phyloP scores from a whole-genome alignment of 2,888 invertebrate species.

The Leptopterna dolabrata region DNA sequence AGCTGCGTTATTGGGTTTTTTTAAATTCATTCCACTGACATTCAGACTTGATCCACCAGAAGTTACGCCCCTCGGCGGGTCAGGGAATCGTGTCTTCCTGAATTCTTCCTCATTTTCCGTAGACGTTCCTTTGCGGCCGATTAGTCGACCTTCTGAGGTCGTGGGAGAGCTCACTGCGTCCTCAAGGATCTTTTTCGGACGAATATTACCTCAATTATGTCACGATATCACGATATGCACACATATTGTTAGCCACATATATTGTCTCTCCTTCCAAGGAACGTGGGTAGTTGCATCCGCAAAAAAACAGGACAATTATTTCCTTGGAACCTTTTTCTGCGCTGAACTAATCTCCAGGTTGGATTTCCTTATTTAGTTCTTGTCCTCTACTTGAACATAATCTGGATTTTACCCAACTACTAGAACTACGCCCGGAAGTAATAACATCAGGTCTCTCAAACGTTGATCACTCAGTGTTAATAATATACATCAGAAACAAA shows the following conservation, averaged over 20 bases:
- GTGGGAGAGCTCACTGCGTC: not conserved
- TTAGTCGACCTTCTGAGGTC: not conserved
- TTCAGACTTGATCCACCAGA: no score
- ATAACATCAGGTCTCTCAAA: no score
- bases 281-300: not conserved
- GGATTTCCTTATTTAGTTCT: no score
- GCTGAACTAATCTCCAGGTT: no score
- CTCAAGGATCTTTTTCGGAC: not conserved
- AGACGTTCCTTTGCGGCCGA: not conserved
- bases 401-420: no score
- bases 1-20: no score
- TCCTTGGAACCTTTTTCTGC: not conserved
- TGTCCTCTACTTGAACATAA: no score
- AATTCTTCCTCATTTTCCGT: not conserved
- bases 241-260: not conserved
- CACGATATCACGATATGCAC: not conserved
- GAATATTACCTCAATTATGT: not conserved
- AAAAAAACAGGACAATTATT: not conserved
- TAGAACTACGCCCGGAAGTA: no score
- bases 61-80: no score
- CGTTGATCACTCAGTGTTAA: no score
- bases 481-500: no score
- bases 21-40: no score
- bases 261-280: not conserved
- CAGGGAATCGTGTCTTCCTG: not conserved